Percentiles rank a stretch among this genome's conserved stretches.
Conservation (phyloP, 2,113 vertebrate species). For the Calypte anna region DNA sequence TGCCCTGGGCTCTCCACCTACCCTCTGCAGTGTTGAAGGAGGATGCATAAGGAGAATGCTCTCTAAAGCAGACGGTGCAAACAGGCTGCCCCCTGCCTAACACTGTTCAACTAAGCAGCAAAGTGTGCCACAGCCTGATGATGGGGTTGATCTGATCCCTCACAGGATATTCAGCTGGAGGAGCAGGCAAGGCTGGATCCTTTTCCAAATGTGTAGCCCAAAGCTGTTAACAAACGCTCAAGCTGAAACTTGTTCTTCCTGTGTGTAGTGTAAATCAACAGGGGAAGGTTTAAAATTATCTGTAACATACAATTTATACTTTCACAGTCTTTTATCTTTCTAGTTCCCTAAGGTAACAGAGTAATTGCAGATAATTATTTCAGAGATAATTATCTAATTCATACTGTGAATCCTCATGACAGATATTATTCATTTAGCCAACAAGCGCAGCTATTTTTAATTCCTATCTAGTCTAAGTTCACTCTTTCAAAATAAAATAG, state of each 20-base stretch:
- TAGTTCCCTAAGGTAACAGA: constrained; percentile 37
- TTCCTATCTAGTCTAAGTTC: neutral
- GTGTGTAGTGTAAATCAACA: constrained; percentile 27
- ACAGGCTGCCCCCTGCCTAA: rapidly evolving
- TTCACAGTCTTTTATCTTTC: constrained; percentile 29
- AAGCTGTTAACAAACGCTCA: neutral
- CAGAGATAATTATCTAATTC: constrained; percentile 50
- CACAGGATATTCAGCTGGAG: neutral
- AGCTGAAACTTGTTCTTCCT: constrained; percentile 38
- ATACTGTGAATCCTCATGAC: constrained; percentile 16
- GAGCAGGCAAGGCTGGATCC: neutral
- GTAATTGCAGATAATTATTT: constrained; percentile 54
- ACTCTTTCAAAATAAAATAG: constrained; percentile 34
- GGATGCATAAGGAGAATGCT: too few relatives aligned
- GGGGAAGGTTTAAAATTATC: neutral
- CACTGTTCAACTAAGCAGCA: neutral
- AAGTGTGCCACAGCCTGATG: rapidly evolving
- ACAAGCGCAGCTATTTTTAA: constrained; percentile 8
- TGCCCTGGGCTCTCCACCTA: rapidly evolving
- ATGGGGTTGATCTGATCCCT: neutral
- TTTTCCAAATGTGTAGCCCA: constrained; percentile 3
- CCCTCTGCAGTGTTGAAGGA: neutral
- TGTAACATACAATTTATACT: constrained; percentile 27
- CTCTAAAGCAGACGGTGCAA: neutral
- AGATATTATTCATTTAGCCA: constrained; percentile 20